phyloP scores from a whole-genome alignment of 2,797 vertebrate genomes.

The Pachyuromys duprasi region DNA sequence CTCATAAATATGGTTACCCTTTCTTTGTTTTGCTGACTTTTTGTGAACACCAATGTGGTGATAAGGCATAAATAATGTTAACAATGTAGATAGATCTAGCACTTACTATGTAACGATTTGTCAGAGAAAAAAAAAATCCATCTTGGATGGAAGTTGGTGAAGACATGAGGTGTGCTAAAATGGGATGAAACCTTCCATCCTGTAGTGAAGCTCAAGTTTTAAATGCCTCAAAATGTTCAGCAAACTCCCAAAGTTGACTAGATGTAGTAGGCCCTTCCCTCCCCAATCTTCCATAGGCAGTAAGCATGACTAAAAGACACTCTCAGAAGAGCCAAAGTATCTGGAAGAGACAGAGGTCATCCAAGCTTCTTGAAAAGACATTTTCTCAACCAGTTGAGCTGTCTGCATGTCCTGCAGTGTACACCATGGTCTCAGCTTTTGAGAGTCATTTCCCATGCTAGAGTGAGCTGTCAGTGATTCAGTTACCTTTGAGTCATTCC shows the following conservation, averaged over 20 bases:
- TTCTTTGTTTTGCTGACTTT: background rate
- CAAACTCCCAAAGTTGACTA: background rate
- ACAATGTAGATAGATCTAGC: background rate
- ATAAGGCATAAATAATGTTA: background rate
- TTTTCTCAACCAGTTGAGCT: background rate
- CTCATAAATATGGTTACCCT: background rate
- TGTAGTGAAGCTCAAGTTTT: background rate
- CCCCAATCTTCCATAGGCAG: background rate
- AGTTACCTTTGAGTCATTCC: background rate
- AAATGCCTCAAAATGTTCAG: background rate
- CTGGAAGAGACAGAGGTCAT: background rate
- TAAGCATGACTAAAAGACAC: background rate
- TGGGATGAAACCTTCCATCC: background rate
- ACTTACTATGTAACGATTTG: background rate
- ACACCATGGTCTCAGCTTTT: background rate
- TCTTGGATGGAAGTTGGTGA: no score
- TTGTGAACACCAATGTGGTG: background rate
- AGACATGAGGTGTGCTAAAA: background rate
- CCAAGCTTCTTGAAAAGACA: background rate
- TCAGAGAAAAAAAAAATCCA: background rate
- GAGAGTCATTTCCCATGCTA: background rate
- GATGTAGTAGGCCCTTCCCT: background rate
- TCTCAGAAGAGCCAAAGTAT: background rate
- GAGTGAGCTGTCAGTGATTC: background rate
- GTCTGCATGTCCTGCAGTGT: background rate